phyloP scores from a whole-genome alignment of 2,797 vertebrate genomes.

The Gallinago stenura region DNA sequence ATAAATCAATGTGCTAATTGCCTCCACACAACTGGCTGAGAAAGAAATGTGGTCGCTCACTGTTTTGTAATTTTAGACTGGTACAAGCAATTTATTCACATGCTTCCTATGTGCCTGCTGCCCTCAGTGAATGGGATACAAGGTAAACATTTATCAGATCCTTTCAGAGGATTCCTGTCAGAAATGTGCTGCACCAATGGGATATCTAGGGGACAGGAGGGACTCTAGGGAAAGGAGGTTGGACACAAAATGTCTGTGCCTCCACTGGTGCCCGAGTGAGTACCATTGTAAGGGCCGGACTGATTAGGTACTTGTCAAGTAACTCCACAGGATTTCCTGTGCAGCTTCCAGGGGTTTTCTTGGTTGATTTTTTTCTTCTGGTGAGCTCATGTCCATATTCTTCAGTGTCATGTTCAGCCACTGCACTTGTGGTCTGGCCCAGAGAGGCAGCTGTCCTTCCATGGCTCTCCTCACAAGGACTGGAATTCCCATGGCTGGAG shows the following conservation, averaged over 20 bases:
- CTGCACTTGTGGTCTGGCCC: background rate
- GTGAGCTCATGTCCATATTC: background rate
- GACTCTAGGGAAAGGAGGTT: background rate
- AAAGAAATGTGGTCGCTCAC: background rate
- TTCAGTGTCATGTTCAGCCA: background rate
- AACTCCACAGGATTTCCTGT: background rate
- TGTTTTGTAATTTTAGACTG: background rate
- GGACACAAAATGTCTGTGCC: background rate
- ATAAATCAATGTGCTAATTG: conserved; percentile 22
- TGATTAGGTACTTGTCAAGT: background rate
- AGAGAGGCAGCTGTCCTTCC: rapidly evolving
- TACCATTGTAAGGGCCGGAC: background rate
- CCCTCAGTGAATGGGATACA: background rate
- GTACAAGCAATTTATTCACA: background rate
- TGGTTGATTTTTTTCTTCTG: background rate
- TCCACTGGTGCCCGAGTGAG: background rate
- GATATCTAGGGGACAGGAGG: background rate
- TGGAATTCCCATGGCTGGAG: background rate
- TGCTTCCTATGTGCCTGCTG: background rate
- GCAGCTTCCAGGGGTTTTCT: background rate
- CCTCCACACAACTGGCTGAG: background rate
- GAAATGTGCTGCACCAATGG: rapidly evolving
- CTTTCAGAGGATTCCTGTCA: background rate
- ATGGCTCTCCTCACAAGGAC: background rate
- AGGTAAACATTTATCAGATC: background rate